Conservation (phyloP, 1,140 invertebrate genomes). For the Danaus melanippus region DNA sequence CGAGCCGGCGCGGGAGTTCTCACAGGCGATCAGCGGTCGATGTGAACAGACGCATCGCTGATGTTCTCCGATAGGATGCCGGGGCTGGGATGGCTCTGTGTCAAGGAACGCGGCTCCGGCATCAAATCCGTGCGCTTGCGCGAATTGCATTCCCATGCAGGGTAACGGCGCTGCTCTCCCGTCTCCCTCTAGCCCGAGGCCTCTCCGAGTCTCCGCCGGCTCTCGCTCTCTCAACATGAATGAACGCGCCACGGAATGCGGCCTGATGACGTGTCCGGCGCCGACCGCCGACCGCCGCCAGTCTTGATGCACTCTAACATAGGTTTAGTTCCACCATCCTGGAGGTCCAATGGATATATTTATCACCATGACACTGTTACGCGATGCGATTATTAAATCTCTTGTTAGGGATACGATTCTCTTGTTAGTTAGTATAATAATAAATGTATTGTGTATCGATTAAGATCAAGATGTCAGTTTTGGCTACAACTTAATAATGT, state of each 20-base stretch:
- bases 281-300: slow-evolving; percentile 50
- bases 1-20: slow-evolving; percentile 59
- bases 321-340: slow-evolving; percentile 36
- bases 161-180: slow-evolving; percentile 57
- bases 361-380: too few relatives aligned
- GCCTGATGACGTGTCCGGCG: slow-evolving; percentile 65
- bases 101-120: slow-evolving; percentile 45
- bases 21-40: slow-evolving; percentile 64
- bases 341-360: too few relatives aligned
- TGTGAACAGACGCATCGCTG: slow-evolving; percentile 59
- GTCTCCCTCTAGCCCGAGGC: slow-evolving; percentile 52
- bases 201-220: slow-evolving; percentile 30
- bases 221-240: slow-evolving; percentile 63
- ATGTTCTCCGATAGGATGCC: slow-evolving; percentile 31
- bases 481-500: too few relatives aligned
- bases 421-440: too few relatives aligned
- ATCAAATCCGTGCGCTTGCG: slow-evolving; percentile 61
- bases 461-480: too few relatives aligned
- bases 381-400: too few relatives aligned
- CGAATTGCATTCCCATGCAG: slow-evolving; percentile 68
- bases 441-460: too few relatives aligned
- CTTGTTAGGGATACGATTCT: too few relatives aligned
- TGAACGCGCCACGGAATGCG: slow-evolving; percentile 68
- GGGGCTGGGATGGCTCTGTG: too few relatives aligned
- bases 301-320: slow-evolving; percentile 62